A percentile compares a stretch with the other conserved stretches of the same genome.
Conservation (phyloP, 2,888 invertebrate genomes). For the Stenolophus ochropezus region DNA sequence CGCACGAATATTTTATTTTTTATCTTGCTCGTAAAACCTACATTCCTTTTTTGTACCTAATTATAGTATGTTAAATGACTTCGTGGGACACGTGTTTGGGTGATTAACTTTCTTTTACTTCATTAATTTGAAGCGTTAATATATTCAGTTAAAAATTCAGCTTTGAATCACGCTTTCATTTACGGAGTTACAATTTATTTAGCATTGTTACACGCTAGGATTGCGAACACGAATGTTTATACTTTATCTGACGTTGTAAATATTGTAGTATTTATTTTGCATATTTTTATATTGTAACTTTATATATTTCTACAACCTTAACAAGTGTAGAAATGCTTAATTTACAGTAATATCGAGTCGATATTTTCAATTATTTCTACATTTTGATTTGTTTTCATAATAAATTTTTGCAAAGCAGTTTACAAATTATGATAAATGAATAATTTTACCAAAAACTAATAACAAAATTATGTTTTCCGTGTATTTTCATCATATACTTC, state of each 20-base stretch:
- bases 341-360: no score
- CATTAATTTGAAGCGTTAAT: slow-evolving; percentile 25
- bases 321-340: no score
- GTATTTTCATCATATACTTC: no score
- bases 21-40: slow-evolving; percentile 9
- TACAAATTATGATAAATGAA: no score
- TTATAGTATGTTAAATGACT: slow-evolving; percentile 18
- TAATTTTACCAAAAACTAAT: no score
- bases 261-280: neutral
- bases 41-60: slow-evolving; percentile 18
- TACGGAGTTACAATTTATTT: slow-evolving; percentile 4
- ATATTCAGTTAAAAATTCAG: slow-evolving; percentile 15
- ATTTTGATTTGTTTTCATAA: no score
- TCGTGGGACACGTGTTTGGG: slow-evolving; percentile 4
- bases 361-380: no score
- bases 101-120: slow-evolving; percentile 1
- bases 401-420: no score
- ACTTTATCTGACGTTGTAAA: neutral
- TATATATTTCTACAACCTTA: neutral
- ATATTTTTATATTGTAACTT: neutral
- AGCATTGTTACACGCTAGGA: neutral
- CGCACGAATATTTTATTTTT: slow-evolving; percentile 13
- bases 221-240: neutral
- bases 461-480: no score
- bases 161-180: neutral